Conservation (phyloP, 2,797 vertebrate species). For the Myotis planiceps region DNA sequence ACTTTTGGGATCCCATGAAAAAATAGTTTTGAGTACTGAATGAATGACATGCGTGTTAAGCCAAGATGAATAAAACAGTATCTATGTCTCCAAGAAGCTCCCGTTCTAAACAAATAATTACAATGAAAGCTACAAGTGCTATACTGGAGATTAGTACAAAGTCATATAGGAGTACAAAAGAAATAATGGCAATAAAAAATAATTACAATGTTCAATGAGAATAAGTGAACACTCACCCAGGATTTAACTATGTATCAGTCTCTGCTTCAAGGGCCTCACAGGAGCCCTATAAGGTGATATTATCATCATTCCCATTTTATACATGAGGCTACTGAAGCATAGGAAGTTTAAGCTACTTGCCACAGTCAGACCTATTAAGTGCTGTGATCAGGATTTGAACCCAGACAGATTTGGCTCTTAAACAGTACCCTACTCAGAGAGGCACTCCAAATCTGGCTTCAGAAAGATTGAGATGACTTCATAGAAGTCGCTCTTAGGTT, state of each 20-base stretch:
- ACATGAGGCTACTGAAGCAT: not conserved
- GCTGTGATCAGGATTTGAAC: not conserved
- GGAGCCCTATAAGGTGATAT: not conserved
- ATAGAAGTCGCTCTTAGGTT: not conserved
- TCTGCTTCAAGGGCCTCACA: not conserved
- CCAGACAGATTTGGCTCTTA: not conserved
- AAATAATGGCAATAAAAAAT: slow-evolving; percentile 1
- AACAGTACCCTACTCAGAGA: not conserved
- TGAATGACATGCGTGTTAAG: not conserved
- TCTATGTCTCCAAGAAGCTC: slow-evolving; percentile 3
- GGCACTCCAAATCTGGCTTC: not conserved
- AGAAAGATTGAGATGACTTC: not conserved
- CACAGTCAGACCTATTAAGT: not conserved
- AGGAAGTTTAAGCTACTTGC: not conserved
- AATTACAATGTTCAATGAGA: not conserved
- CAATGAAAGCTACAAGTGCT: not conserved
- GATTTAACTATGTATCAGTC: not conserved
- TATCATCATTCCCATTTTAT: not conserved
- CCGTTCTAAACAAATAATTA: slow-evolving; percentile 30
- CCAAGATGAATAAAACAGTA: not conserved
- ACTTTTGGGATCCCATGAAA: not conserved
- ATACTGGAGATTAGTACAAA: not conserved
- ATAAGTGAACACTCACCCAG: not conserved
- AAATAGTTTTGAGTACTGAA: not conserved
- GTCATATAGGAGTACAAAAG: not conserved